Percentiles rank a stretch among this genome's conserved stretches.
These are phyloP conservation scores for Seriola dumerili DNA, from an alignment of 2,113 vertebrate species.

Conservation along the genomic window DNA sequence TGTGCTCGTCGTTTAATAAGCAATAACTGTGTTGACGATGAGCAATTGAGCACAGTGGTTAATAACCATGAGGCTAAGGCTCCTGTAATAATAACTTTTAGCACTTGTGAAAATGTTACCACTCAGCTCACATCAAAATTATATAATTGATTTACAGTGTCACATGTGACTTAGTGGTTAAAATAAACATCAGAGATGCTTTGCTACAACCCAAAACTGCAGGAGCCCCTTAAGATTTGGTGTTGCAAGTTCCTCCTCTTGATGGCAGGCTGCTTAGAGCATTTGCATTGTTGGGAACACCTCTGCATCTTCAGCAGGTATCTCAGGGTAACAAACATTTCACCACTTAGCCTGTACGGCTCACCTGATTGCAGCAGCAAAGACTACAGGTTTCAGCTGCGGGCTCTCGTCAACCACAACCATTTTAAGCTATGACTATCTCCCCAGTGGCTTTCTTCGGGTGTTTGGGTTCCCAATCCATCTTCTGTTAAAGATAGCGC, in stretches of 20 bases:
- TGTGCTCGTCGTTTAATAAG: constrained; percentile 1
- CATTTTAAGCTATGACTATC: background rate
- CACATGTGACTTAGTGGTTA: background rate
- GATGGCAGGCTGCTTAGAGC: background rate
- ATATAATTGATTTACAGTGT: background rate
- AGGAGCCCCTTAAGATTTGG: too few relatives aligned
- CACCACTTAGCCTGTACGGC: background rate
- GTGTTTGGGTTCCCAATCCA: background rate
- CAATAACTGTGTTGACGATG: background rate
- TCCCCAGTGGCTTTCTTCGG: background rate
- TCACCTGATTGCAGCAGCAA: background rate
- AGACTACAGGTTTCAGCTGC: background rate
- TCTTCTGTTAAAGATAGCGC: background rate
- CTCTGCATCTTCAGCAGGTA: background rate
- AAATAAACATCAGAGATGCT: too few relatives aligned
- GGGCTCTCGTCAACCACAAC: background rate
- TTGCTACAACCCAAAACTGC: too few relatives aligned
- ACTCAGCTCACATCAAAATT: background rate
- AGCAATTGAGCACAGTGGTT: background rate
- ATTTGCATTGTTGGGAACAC: background rate
- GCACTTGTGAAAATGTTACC: background rate
- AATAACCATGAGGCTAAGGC: background rate
- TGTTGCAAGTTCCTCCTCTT: too few relatives aligned
- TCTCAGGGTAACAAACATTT: background rate
- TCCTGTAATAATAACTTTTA: background rate